Base-by-base conservation (phyloP, 2,113 vertebrate species). In the Labeo catla region DNA sequence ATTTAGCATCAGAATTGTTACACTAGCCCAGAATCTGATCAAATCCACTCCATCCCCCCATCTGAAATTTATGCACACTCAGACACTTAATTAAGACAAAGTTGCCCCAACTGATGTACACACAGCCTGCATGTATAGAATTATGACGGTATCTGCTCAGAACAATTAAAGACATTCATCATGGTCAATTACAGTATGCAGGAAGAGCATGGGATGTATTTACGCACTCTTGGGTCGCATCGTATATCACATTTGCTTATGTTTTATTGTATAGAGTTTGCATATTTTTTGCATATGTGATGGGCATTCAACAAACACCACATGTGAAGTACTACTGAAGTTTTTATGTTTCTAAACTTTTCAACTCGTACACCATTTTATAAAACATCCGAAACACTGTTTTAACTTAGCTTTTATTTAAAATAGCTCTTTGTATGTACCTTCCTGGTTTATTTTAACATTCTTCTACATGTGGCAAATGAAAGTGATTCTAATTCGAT, bases 161-260 rank as follows among this genome's bases (percentile, higher is more conserved):
- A 49, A 47, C 72, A 74, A 74, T 76, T 49, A 76, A 76, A 76
- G n/a, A 4, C 45, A 76, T 76, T 76, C n/a, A 49, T 76, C 72
- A 49, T 74, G 72, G 4, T 74, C 43, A 74, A 49, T 74, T 74
- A n/a, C 70, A 73, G 2, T 47, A 47, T 39, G 34, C 66, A 39
- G 16, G 36, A 47, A 47, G 43, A 74, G 43, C 21, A 0, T 13
- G 21, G 23, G 21, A 23, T 73, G 70, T 3, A 49, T 39, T 39
- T 39, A 12, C 12, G 11, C 6, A 28, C 0, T 70, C 15, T 39
- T 7, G 15, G 34, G 7, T 8, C 15, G 39, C 34, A 39, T 36
- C 6, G 16, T 68, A 16, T 68, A 68, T 39, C 65, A 39, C 13
- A 36, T 70, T 39, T 39, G 6, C 13, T 70, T 39, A 19, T 39